Conservation (phyloP, 2,113 vertebrate genomes). For the Dasyornis broadbenti region DNA sequence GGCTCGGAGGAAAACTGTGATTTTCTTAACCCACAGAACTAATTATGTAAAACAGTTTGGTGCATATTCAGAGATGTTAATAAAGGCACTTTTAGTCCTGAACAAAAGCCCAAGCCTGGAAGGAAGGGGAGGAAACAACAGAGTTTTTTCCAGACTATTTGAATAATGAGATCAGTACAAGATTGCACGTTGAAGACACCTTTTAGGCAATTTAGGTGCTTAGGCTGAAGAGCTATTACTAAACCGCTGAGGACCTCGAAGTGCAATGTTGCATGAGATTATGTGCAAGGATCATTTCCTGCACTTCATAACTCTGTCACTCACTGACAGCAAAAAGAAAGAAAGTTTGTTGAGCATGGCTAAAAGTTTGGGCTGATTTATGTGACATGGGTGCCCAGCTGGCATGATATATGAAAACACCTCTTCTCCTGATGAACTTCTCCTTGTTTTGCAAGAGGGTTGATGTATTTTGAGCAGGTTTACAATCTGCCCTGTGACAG, state of each 20-base stretch:
- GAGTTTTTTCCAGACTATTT: slow-evolving; percentile 40
- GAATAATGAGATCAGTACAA: slow-evolving; percentile 33
- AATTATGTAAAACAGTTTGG: not conserved
- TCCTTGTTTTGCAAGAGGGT: not conserved
- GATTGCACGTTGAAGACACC: not conserved
- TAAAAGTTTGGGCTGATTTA: slow-evolving; percentile 54
- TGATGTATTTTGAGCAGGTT: slow-evolving; percentile 38
- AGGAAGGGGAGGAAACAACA: not conserved
- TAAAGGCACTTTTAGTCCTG: not conserved
- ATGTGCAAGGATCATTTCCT: slow-evolving; percentile 74
- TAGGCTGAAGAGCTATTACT: slow-evolving; percentile 60
- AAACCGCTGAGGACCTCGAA: slow-evolving; percentile 74
- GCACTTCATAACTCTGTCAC: slow-evolving; percentile 62
- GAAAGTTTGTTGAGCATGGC: slow-evolving; percentile 27
- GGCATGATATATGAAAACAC: slow-evolving; percentile 46
- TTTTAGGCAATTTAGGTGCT: slow-evolving; percentile 36
- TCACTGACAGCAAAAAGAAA: slow-evolving; percentile 15
- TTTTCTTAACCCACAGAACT: not conserved
- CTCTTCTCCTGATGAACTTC: slow-evolving; percentile 47
- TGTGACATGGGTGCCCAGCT: not conserved
- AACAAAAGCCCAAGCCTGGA: not conserved
- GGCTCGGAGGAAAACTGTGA: not conserved
- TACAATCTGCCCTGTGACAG: slow-evolving; percentile 35
- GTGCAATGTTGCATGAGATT: slow-evolving; percentile 74
- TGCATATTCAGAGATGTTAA: not conserved